Percentiles rank a stretch among this genome's conserved stretches.
phyloP scores from a whole-genome alignment of 2,113 vertebrate genomes.

The Larimichthys crocea region DNA sequence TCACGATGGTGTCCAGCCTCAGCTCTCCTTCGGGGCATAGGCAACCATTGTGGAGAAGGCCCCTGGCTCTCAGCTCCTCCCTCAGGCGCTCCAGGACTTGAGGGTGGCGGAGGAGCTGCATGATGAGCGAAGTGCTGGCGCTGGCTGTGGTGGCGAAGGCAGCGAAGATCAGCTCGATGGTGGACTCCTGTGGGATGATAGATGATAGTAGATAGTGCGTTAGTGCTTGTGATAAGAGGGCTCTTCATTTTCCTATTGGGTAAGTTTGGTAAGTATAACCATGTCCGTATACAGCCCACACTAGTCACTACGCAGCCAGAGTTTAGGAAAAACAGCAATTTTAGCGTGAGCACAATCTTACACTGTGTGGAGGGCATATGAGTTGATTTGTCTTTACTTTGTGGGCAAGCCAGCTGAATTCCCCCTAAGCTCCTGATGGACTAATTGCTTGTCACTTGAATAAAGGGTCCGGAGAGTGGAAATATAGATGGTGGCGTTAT shows the following conservation, averaged over 20 bases:
- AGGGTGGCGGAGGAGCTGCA: constrained; percentile 95
- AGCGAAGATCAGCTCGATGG: constrained; percentile 97
- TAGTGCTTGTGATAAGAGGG: background rate
- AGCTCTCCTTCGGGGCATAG: constrained; percentile 89
- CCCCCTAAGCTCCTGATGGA: constrained; percentile 20
- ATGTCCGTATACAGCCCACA: background rate
- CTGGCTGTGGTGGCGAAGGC: constrained; percentile 97
- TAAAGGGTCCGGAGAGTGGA: constrained; percentile 34
- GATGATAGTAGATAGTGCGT: background rate
- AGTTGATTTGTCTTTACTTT: constrained; percentile 55
- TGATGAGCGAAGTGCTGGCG: constrained; percentile 95
- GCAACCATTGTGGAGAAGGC: constrained; percentile 93
- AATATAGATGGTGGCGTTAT: constrained; percentile 31
- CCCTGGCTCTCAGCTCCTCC: constrained; percentile 90
- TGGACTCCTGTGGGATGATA: constrained; percentile 87
- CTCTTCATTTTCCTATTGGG: background rate
- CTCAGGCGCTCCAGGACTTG: constrained; percentile 91
- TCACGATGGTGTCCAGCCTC: constrained; percentile 88
- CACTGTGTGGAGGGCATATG: background rate
- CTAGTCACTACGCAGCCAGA: background rate
- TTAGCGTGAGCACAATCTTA: background rate
- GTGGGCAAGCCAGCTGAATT: constrained; percentile 34
- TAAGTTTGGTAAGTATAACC: too few relatives aligned
- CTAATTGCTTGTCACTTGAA: constrained; percentile 35
- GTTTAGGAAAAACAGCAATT: constrained; percentile 1